phyloP scores from a whole-genome alignment of 2,113 vertebrate genomes.

The Myrmecophaga tridactyla region DNA sequence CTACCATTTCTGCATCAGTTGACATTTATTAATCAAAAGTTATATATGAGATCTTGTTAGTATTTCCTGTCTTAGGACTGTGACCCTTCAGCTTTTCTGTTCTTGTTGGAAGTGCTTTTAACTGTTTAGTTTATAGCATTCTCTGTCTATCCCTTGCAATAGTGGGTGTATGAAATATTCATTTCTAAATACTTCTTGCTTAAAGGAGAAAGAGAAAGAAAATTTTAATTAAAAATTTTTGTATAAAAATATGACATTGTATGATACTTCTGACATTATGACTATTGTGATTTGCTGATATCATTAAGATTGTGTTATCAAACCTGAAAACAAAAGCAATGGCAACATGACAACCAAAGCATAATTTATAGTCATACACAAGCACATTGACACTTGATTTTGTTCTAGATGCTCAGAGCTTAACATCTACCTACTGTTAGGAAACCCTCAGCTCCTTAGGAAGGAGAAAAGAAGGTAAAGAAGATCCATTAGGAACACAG shows the following conservation, averaged over 20 bases:
- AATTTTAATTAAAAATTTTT: background rate
- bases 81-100: background rate
- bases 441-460: background rate
- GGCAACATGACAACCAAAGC: fast-evolving
- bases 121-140: fast-evolving
- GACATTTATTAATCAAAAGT: background rate
- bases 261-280: background rate
- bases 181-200: background rate
- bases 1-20: fast-evolving
- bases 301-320: no score
- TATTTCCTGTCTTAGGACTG: fast-evolving
- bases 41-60: fast-evolving
- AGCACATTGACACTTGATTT: background rate
- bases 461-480: background rate
- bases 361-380: background rate
- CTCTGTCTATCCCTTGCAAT: fast-evolving
- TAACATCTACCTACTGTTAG: background rate
- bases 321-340: background rate
- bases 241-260: background rate
- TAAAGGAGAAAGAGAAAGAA: background rate
- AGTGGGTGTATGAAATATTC: background rate
- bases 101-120: background rate
- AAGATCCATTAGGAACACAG: no score
- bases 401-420: background rate
- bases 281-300: background rate